These are phyloP conservation scores for Scomber japonicus DNA, from an alignment of 2,113 vertebrate species.

Conservation along the genomic window DNA sequence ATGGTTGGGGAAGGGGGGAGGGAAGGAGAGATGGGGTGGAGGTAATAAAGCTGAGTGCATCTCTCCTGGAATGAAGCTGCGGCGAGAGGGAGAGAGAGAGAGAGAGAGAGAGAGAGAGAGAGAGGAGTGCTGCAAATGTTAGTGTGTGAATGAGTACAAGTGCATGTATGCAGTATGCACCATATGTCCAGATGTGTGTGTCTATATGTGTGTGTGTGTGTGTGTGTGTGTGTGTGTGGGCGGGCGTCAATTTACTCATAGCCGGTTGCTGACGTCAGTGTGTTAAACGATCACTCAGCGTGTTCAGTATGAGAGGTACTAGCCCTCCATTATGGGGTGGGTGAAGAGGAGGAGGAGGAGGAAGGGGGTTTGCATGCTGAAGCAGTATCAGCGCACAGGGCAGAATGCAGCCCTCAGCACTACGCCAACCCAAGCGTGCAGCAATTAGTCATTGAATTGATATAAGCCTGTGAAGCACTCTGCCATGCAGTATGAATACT, in stretches of 20 bases:
- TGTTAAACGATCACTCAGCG: conserved; percentile 54
- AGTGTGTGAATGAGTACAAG: conserved; percentile 9
- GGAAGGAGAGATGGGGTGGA: conserved; percentile 8
- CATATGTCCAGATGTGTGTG: conserved; percentile 39
- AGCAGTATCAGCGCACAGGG: conserved; percentile 23
- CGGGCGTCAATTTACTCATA: conserved; percentile 35
- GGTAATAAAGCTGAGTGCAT: conserved; percentile 86
- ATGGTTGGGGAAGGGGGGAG: background rate
- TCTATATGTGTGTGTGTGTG: conserved; percentile 24
- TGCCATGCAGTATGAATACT: conserved; percentile 59
- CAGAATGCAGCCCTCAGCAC: conserved; percentile 52
- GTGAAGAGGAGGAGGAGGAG: background rate
- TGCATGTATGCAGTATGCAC: conserved; percentile 8
- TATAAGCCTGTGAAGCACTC: conserved; percentile 39
- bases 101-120: conserved; percentile 10
- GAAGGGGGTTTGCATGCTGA: background rate
- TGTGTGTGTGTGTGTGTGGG: conserved; percentile 1
- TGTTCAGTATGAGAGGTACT: conserved; percentile 48
- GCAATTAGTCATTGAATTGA: conserved; percentile 45
- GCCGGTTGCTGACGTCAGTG: conserved; percentile 54
- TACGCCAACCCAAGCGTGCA: conserved; percentile 26
- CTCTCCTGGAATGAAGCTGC: conserved; percentile 76
- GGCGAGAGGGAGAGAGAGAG: conserved; percentile 6
- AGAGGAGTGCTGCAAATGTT: conserved; percentile 47
- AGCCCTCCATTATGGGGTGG: conserved; percentile 38